Conservation (phyloP, 92 coral and sea anemone genomes). For the Virgularia gustaviana region DNA sequence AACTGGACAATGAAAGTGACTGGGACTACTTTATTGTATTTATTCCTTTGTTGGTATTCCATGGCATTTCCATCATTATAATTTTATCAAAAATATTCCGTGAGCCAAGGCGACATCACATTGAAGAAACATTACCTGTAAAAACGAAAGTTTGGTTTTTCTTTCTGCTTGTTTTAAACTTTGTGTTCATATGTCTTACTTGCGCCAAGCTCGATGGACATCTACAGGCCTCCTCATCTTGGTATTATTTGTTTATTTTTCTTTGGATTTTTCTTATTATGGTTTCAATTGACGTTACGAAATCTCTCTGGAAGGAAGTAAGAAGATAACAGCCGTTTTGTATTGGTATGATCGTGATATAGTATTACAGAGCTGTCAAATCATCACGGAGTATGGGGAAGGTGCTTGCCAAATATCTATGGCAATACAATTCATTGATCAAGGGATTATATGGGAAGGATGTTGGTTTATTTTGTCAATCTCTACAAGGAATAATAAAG, state of each 20-base stretch:
- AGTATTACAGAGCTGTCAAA: background rate
- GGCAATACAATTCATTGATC: too few relatives aligned
- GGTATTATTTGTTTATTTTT: slow-evolving; percentile 76
- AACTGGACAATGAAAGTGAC: slow-evolving; percentile 71
- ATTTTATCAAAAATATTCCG: slow-evolving; percentile 62
- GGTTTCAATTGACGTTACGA: background rate
- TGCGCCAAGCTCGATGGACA: slow-evolving; percentile 72
- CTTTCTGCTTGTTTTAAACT: slow-evolving; percentile 59
- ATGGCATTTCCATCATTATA: slow-evolving; percentile 57
- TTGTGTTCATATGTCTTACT: slow-evolving; percentile 70
- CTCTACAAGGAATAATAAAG: too few relatives aligned
- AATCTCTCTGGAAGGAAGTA: background rate
- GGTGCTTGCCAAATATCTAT: too few relatives aligned
- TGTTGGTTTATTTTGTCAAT: too few relatives aligned
- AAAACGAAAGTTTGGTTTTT: slow-evolving; percentile 79
- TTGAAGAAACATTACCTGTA: slow-evolving; percentile 51
- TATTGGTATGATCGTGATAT: background rate
- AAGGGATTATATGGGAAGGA: too few relatives aligned
- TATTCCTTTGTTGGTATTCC: slow-evolving; percentile 71
- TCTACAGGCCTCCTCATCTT: slow-evolving; percentile 60
- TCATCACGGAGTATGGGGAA: background rate
- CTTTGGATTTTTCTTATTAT: slow-evolving; percentile 77
- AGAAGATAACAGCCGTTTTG: background rate
- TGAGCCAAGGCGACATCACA: slow-evolving; percentile 63
- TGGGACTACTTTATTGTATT: slow-evolving; percentile 90